Conservation (phyloP, 64 coral and sea anemone species). For the Dendrophyllia cribrosa region DNA sequence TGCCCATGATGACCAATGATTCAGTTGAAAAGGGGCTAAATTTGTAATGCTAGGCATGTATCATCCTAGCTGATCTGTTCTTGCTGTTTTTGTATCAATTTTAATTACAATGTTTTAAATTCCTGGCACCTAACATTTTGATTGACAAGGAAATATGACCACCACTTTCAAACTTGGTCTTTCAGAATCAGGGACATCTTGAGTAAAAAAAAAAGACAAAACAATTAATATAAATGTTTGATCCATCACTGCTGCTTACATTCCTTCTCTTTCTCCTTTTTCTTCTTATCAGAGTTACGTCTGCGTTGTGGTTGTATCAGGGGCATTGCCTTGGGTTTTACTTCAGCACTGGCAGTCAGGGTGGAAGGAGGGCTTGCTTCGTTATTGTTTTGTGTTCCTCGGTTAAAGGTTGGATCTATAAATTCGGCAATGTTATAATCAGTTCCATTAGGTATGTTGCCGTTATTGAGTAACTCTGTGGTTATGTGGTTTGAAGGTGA, state of each 20-base stretch:
- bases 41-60: no score
- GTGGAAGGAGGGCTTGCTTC: slow-evolving; percentile 23
- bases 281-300: slow-evolving; percentile 53
- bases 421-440: slow-evolving; percentile 61
- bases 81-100: no score
- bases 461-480: slow-evolving; percentile 5
- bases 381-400: slow-evolving; percentile 10
- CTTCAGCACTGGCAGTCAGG: not conserved
- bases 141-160: no score
- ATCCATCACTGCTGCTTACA: slow-evolving; percentile 33
- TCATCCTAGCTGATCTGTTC: no score
- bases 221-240: not conserved
- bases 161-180: no score
- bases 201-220: no score
- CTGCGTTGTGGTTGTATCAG: slow-evolving; percentile 74
- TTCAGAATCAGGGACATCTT: no score
- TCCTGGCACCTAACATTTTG: no score
- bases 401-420: slow-evolving; percentile 68
- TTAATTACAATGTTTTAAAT: no score
- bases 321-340: slow-evolving; percentile 56
- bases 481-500: slow-evolving; percentile 19
- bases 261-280: slow-evolving; percentile 33
- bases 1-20: no score
- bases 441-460: not conserved
- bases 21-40: no score